Base-by-base conservation (phyloP, 2,797 vertebrate species). In the Garrulus glandarius region DNA sequence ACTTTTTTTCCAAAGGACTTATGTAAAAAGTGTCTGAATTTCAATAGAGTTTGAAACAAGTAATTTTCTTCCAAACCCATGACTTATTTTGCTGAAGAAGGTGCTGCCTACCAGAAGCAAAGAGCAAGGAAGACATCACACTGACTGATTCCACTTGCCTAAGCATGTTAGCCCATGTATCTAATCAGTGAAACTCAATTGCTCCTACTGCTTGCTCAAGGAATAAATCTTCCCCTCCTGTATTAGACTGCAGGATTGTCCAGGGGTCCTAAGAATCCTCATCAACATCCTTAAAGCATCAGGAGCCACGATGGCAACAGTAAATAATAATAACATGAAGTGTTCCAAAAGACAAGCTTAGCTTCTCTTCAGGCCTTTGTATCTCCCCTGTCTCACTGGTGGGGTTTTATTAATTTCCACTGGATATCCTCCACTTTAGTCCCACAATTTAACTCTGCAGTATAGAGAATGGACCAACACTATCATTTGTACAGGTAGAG, bases 401-500 rank as follows among this genome's bases (percentile, higher is more conserved):
- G 13, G 2, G 3, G 1, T 22, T 88, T 67, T 27, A 17, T 12
- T 81, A 1, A 19, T 71, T 91, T 82, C 24, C 39, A 27, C 3
- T 7, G 32, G 2, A 11, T 4, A 37, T 13, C 18, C 22, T 56
- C 23, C 24, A 53, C 21, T 55, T 78, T 1, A 52, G 16, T 26
- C 5, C 8, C 21, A 43, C 2, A 2, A 13, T 44, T 86, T 34
- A 68, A 56, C 34, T 55, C 43, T n/a, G 13, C 16, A 64, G 9
- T 5, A 55, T 0, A 59, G 4, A 57, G 5, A 27, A 55, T 5
- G 19, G 41, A 15, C 11, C 15, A 67, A 76, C n/a, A 11, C 3
- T 61, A 6, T 37, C 3, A 67, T 67, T 78, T 5, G 0, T 34
- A 30, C 0, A 70, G 18, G 9, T 20, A 29, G 29, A 10, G 15